A percentile compares a stretch with the other conserved stretches of the same genome.
Evolutionary conservation across 1,140 invertebrate genomes (phyloP).

Genomic region (Wiebesia pumilae): DNA sequence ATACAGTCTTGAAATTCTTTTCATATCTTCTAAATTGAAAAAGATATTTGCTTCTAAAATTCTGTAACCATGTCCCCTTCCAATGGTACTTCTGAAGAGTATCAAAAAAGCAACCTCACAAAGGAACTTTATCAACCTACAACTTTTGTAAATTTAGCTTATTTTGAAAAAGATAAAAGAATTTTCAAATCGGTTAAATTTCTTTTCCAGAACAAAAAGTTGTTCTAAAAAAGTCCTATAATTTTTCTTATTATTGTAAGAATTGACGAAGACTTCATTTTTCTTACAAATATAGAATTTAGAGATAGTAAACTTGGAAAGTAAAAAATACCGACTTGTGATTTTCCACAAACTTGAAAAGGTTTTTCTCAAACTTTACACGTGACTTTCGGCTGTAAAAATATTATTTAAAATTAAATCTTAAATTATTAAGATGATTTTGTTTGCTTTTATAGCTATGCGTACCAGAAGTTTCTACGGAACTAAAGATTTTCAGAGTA

Average conservation of each 20-base stretch:
- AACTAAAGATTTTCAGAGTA: no score
- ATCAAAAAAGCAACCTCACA: neutral
- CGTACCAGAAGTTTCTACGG: no score
- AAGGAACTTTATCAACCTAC: neutral
- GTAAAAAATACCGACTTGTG: neutral
- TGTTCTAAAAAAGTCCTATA: neutral
- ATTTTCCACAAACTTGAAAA: neutral
- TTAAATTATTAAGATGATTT: neutral
- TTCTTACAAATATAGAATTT: neutral
- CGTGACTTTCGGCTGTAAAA: neutral
- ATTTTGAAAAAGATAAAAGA: constrained; percentile 12
- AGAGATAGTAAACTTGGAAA: neutral
- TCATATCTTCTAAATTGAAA: neutral
- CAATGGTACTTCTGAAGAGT: neutral
- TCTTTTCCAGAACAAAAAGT: neutral
- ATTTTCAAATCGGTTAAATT: neutral
- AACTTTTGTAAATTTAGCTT: constrained; percentile 15
- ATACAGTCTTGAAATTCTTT: neutral
- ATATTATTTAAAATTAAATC: neutral
- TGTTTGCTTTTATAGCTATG: neutral
- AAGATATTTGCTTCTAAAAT: constrained; percentile 1
- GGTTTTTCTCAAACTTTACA: neutral
- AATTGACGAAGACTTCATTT: neutral
- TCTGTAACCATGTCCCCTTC: neutral
- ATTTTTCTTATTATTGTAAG: neutral